Conservation (phyloP, 2,113 vertebrate genomes). For the Colius striatus region DNA sequence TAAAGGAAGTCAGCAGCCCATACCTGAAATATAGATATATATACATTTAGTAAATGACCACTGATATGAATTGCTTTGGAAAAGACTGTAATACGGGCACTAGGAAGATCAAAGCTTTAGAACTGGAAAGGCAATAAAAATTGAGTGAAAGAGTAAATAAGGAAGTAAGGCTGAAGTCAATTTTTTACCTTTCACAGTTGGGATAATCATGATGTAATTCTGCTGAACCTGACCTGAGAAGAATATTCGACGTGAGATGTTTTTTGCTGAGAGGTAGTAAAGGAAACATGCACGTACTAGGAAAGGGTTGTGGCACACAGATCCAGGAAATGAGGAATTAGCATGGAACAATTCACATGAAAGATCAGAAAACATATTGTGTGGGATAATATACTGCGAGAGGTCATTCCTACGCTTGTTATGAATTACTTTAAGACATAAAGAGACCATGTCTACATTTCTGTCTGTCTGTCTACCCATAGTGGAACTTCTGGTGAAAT, state of each 20-base stretch:
- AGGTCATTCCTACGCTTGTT: conserved; percentile 25
- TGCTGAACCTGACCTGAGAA: neutral
- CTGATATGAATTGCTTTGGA: neutral
- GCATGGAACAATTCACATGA: conserved; percentile 5
- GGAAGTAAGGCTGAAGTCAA: neutral
- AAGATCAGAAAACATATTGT: conserved; percentile 25
- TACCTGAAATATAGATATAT: neutral
- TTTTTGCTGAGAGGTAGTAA: neutral
- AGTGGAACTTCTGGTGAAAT: conserved; percentile 30
- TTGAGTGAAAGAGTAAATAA: neutral
- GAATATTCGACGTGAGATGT: neutral
- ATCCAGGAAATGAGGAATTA: conserved; percentile 36
- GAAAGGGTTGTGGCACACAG: neutral
- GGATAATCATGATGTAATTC: neutral
- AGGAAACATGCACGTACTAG: neutral
- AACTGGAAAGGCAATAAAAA: neutral
- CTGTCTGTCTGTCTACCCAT: conserved; percentile 13
- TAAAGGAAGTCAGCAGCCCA: neutral
- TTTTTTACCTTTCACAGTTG: neutral
- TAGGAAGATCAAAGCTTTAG: neutral
- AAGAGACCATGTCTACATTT: conserved; percentile 22
- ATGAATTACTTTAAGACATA: conserved; percentile 25
- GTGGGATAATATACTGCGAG: neutral
- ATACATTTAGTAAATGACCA: neutral
- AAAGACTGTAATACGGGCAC: neutral